These are phyloP conservation scores for Momotus momota DNA, from an alignment of 2,797 vertebrate species.

Conservation along the genomic window DNA sequence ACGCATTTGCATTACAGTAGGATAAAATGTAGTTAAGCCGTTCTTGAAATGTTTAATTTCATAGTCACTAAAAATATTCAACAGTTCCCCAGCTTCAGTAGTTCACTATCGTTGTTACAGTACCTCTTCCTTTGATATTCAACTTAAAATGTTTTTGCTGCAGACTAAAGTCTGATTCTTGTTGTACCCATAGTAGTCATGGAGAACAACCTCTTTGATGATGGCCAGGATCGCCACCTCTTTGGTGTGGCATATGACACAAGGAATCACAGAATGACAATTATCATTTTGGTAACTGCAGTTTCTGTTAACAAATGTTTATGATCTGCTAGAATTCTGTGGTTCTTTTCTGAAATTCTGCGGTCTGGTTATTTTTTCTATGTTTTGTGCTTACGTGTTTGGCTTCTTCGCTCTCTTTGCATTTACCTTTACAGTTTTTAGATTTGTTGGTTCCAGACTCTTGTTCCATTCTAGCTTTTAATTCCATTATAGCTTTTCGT, in stretches of 20 bases:
- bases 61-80: not conserved
- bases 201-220: not conserved
- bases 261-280: not conserved
- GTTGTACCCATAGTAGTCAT: not conserved
- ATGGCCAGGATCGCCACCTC: accelerated
- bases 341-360: not conserved
- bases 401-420: not conserved
- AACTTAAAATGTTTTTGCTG: not conserved
- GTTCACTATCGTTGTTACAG: accelerated
- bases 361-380: not conserved
- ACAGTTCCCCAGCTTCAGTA: accelerated
- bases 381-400: not conserved
- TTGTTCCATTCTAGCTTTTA: not conserved
- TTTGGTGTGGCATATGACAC: not conserved
- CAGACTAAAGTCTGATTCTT: not conserved
- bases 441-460: not conserved
- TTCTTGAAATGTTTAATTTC: not conserved
- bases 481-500: not conserved
- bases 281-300: not conserved
- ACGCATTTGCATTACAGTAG: not conserved
- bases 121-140: not conserved
- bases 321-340: not conserved
- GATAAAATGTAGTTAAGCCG: not conserved
- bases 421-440: not conserved
- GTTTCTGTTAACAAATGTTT: not conserved